These are phyloP conservation scores for Drosophila kikkawai DNA, from an alignment of 1,140 invertebrate species.

Conservation along the genomic window DNA sequence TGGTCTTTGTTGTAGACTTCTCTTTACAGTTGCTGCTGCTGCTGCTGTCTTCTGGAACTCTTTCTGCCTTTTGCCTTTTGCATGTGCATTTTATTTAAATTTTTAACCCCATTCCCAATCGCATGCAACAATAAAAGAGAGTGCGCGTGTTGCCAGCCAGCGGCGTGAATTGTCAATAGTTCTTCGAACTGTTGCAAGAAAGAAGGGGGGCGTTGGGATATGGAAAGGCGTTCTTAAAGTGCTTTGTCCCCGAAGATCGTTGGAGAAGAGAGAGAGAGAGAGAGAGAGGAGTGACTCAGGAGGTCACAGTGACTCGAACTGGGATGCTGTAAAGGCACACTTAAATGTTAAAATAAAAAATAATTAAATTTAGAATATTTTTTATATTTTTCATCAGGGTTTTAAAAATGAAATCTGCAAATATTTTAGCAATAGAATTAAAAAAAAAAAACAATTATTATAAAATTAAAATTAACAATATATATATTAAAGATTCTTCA, in stretches of 20 bases:
- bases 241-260: conserved; percentile 25
- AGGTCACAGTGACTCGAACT: not conserved
- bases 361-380: too few species aligned
- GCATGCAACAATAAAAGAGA: conserved; percentile 28
- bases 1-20: conserved; percentile 49
- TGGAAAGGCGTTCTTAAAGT: conserved; percentile 24
- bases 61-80: conserved; percentile 50
- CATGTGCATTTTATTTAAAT: conserved; percentile 82
- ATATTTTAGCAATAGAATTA: too few species aligned
- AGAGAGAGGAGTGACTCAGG: not conserved
- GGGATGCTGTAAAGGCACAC: not conserved
- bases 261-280: not conserved
- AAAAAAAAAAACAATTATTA: too few species aligned
- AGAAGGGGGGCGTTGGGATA: not conserved
- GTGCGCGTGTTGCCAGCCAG: conserved; percentile 14
- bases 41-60: conserved; percentile 25
- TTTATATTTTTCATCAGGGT: too few species aligned
- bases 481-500: too few species aligned
- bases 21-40: conserved; percentile 52
- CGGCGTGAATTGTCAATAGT: conserved; percentile 67
- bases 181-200: conserved; percentile 35
- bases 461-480: too few species aligned
- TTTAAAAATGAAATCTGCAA: too few species aligned
- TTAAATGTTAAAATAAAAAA: too few species aligned
- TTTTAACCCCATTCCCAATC: conserved; percentile 70